A percentile compares a stretch with the other conserved stretches of the same genome.
Evolutionary conservation across 1,140 invertebrate species (phyloP).

Genomic region (Psilanteris sp.): DNA sequence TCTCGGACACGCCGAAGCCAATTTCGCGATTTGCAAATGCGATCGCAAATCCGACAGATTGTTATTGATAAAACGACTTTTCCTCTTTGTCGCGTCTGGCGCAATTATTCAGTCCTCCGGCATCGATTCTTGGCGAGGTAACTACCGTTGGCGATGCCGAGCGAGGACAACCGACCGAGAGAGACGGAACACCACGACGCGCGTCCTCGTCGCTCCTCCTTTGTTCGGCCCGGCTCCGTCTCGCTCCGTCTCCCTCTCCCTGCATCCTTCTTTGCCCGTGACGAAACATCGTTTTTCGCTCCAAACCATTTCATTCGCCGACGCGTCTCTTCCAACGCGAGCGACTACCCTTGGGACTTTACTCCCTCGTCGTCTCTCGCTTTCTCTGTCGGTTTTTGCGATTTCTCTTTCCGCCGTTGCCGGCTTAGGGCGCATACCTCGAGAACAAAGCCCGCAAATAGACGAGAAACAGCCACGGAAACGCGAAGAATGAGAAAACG

Average conservation of each 20-base stretch:
- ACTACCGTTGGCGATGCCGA: conserved; percentile 41
- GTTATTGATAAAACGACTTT: conserved; percentile 16
- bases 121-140: conserved; percentile 46
- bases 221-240: too few relatives aligned
- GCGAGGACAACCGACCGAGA: conserved; percentile 37
- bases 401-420: conserved; percentile 14
- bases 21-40: background rate
- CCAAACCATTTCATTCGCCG: conserved; percentile 45
- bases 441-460: conserved; percentile 54
- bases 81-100: conserved; percentile 26
- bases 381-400: background rate
- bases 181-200: conserved; percentile 4
- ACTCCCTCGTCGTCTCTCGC: conserved; percentile 15
- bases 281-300: conserved; percentile 59
- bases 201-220: conserved; percentile 2
- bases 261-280: conserved; percentile 1
- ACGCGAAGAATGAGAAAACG: conserved; percentile 55
- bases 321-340: conserved; percentile 25
- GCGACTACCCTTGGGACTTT: conserved; percentile 55
- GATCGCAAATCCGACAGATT: background rate
- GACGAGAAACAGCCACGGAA: conserved; percentile 56
- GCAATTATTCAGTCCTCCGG: conserved; percentile 38
- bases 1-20: background rate
- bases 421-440: conserved; percentile 39
- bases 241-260: background rate